Evolutionary conservation across 2,888 invertebrate species (phyloP).

Genomic region (Neoascia interrupta): DNA sequence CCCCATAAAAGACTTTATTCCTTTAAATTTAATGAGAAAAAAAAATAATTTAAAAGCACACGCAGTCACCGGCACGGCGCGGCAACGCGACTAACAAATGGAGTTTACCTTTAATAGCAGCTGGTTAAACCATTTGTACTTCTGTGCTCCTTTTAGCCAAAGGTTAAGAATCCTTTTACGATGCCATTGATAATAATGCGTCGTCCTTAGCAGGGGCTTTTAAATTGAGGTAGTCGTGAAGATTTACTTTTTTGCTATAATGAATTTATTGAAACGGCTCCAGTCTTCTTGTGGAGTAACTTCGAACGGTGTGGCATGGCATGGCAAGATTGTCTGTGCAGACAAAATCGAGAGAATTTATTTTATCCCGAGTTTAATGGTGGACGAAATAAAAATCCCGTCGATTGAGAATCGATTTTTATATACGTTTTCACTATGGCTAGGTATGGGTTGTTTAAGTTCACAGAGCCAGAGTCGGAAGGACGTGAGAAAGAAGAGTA

Average conservation of each 20-base stretch:
- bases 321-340: background rate
- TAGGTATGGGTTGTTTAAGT: too few species aligned
- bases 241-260: conserved; percentile 2
- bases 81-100: conserved; percentile 15
- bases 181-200: conserved; percentile 5
- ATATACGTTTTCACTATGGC: too few species aligned
- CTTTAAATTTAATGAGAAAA: conserved; percentile 6
- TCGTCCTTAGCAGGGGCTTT: background rate
- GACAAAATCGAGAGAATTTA: background rate
- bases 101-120: conserved; percentile 15
- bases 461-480: too few species aligned
- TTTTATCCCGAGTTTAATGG: background rate
- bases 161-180: conserved; percentile 10
- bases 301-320: too few species aligned
- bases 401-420: conserved; percentile 5
- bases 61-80: background rate
- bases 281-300: background rate
- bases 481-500: too few species aligned
- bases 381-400: background rate
- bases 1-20: conserved; percentile 11
- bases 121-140: conserved; percentile 10
- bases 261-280: conserved; percentile 3
- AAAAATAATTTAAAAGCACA: too few species aligned
- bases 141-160: conserved; percentile 16
- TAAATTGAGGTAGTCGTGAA: background rate